Evolutionary conservation across 2,888 invertebrate genomes (phyloP), one percentile per base, ranked within the genome.

Genomic region (Eupithecia subfuscata): DNA sequence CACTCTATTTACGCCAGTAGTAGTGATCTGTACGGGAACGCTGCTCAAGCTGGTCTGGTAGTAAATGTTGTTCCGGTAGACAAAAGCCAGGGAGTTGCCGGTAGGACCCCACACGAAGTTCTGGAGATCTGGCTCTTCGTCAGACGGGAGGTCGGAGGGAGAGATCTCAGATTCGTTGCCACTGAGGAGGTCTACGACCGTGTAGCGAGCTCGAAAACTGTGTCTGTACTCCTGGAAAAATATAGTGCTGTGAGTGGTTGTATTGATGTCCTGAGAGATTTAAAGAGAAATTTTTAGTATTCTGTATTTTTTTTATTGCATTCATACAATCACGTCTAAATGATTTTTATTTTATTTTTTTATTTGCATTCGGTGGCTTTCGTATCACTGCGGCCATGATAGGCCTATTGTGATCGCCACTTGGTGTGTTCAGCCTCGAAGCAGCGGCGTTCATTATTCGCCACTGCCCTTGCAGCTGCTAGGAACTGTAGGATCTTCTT

Each of bases 71-170:
- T 97, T 97, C 71, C 95, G 92, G 81, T 95, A 96, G 14, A 98
- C 97, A 81, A 96, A 97, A 4, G 97, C 96, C 71, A 98, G 86
- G 0, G 96, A 95, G 81, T 97, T 97, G 25, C 97, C 98, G 0
- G 94, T 90, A 0, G 98, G 97, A 0, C 96, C 96, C 98, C 98
- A 98, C 45, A 96, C 95, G n/a, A 96, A 97, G 79, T 97, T 96
- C 87, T 98, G 97, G 34, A 97, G 93, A 67, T 95, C 90, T 3
- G 92, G 75, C 30, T 76, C 92, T 14, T 95, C 93, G 0, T 91
- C 91, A 45, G 82, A 74, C 0, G 78, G 74, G 0, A 91, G 87
- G 16, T 76, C 85, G 0, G 88, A 85, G 0, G 95, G 93, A 0
- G 80, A 52, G 6, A 95, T 91, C 68, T 89, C 82, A 0, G 84